These are phyloP conservation scores for Ciconia maguari DNA, from an alignment of 2,113 vertebrate genomes.

Conservation along the genomic window DNA sequence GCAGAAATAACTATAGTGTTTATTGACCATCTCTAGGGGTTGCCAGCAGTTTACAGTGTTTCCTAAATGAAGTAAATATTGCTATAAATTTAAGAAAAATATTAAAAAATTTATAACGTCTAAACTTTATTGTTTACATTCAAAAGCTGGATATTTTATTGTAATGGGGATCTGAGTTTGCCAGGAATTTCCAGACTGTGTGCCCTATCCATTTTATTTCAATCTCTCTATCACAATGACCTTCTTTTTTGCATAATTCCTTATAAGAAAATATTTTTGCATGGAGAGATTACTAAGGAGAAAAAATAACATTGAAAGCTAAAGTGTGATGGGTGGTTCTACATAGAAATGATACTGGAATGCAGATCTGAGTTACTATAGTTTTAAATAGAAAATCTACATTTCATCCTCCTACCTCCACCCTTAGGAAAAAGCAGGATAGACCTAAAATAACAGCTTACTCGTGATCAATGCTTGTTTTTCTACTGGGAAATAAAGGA, in stretches of 20 bases:
- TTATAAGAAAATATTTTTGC: slow-evolving; percentile 4
- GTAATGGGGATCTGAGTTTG: neutral
- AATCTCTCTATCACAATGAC: neutral
- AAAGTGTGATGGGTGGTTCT: neutral
- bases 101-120: neutral
- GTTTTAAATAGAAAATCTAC: neutral
- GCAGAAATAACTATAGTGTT: neutral
- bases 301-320: neutral
- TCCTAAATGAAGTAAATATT: slow-evolving; percentile 10
- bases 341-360: neutral
- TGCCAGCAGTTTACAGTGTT: neutral
- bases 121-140: neutral
- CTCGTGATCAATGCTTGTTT: neutral
- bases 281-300: neutral
- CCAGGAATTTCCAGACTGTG: slow-evolving; percentile 25
- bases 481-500: neutral
- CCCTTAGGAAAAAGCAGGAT: neutral
- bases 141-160: neutral
- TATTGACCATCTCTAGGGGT: neutral
- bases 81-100: slow-evolving; percentile 13
- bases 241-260: neutral
- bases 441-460: neutral
- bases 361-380: neutral
- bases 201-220: neutral
- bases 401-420: neutral